A percentile compares a stretch with the other conserved stretches of the same genome.
phyloP scores from a whole-genome alignment of 2,113 vertebrate species.

The Gallinago undulata region DNA sequence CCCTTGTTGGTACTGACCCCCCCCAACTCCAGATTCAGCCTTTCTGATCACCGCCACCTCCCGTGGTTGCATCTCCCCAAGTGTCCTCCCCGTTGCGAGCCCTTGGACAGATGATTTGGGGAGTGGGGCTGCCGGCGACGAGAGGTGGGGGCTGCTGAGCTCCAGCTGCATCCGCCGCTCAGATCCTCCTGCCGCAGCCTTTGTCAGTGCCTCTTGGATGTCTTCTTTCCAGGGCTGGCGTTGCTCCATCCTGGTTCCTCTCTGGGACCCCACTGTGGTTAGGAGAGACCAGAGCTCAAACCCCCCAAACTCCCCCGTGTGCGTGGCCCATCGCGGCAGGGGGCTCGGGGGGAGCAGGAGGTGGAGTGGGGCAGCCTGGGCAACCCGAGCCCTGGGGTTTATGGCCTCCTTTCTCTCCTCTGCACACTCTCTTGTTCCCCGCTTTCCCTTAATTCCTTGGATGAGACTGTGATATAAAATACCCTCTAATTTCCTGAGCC shows the following conservation, averaged over 20 bases:
- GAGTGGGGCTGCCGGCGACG: background rate
- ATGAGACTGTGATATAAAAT: conserved; percentile 50
- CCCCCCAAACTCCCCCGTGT: background rate
- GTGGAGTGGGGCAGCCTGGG: background rate
- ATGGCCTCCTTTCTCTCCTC: background rate
- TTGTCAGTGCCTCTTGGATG: background rate
- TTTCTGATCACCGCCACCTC: background rate
- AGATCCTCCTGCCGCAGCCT: background rate
- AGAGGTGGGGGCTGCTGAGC: background rate
- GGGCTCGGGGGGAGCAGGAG: background rate
- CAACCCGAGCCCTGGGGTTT: background rate
- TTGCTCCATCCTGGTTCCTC: background rate
- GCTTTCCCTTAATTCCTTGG: conserved; percentile 41
- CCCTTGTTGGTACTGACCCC: background rate
- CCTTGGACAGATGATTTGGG: background rate
- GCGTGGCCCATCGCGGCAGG: background rate
- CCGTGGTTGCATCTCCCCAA: background rate
- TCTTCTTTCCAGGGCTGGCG: background rate
- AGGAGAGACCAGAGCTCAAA: background rate
- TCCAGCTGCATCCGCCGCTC: background rate
- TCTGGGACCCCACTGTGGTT: background rate
- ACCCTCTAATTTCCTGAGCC: conserved; percentile 39
- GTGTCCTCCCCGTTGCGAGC: fast-evolving
- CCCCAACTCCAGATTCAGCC: background rate
- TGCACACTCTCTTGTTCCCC: background rate